phyloP scores from a whole-genome alignment of 2,797 vertebrate genomes.

The Semotilus atromaculatus region DNA sequence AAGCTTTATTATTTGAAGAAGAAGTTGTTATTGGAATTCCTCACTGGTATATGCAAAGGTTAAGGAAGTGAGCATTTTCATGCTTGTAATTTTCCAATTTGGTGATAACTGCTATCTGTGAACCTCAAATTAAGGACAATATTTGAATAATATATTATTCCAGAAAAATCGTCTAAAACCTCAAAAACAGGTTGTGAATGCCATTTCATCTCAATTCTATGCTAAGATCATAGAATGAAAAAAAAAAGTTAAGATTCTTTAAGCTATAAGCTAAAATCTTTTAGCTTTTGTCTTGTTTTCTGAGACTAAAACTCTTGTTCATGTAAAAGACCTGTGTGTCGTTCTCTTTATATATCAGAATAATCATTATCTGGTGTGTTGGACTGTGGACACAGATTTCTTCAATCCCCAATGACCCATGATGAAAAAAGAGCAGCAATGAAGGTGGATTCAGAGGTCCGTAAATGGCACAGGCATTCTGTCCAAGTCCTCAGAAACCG shows the following conservation, averaged over 20 bases:
- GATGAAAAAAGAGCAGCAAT: background rate
- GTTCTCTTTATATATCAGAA: conserved; percentile 4
- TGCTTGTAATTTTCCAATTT: conserved; percentile 6
- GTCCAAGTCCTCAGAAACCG: background rate
- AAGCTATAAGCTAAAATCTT: background rate
- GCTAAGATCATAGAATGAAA: background rate
- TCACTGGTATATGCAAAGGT: background rate
- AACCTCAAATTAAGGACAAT: conserved; percentile 3
- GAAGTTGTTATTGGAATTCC: conserved; percentile 37
- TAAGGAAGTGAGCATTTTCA: background rate
- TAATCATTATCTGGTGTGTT: background rate
- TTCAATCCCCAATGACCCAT: background rate
- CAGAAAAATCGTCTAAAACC: too few species aligned
- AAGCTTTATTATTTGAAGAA: conserved; percentile 10
- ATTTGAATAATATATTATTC: background rate
- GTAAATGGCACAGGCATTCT: background rate
- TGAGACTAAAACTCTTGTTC: background rate
- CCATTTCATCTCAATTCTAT: background rate
- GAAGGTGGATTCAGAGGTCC: background rate
- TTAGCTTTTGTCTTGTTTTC: background rate
- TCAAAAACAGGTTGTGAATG: background rate
- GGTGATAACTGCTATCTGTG: background rate
- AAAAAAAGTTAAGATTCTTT: background rate
- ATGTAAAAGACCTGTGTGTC: background rate
- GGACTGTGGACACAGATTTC: background rate